Evolutionary conservation across 2,113 vertebrate genomes (phyloP), one percentile per base, ranked within the genome.

Genomic region (Hydrochoerus hydrochaeris): DNA sequence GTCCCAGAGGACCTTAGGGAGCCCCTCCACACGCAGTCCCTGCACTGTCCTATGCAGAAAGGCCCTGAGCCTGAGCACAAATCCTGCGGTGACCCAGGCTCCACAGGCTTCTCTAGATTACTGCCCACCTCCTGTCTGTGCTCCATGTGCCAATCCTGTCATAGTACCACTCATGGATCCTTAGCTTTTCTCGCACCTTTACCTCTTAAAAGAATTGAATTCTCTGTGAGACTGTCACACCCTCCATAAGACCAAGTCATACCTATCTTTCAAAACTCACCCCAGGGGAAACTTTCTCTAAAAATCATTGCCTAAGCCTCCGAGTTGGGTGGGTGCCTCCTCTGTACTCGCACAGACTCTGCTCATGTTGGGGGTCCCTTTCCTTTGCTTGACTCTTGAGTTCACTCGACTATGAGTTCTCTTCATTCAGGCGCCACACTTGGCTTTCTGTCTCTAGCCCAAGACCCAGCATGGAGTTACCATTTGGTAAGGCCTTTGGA

Each of bases 391-490:
- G 35, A 85, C 60, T 96, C 69, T 85, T 38, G 86, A 63, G 19
- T 92, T 94, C 52, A 88, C 20, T 62, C 10, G 8, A 67, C 44
- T 89, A 41, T 88, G 67, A 92, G 12, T 83, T 95, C 71, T 78
- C 16, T 44, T 65, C 9, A 5, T 57, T 90, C 7, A 85, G 83
- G 17, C 20, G 41, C 62, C 46, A 14, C 9, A 5, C 71, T n/a
- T 91, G 63, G 28, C 7, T 54, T 12, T 78, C 35, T 41, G 38
- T 85, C 24, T 58, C 62, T 12, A 82, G 58, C 16, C 30, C 16
- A 77, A 96, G 38, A 65, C 57, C 80, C 85, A 88, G 60, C 57
- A 83, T 60, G 94, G 58, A 91, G 57, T 38, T 88, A 62, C 26
- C 17, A 94, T 62, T 96, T 24, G 4, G n/a, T 75, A 95, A 54